Conservation (phyloP, 2,797 vertebrate genomes). For the Yasuhikotakia modesta region DNA sequence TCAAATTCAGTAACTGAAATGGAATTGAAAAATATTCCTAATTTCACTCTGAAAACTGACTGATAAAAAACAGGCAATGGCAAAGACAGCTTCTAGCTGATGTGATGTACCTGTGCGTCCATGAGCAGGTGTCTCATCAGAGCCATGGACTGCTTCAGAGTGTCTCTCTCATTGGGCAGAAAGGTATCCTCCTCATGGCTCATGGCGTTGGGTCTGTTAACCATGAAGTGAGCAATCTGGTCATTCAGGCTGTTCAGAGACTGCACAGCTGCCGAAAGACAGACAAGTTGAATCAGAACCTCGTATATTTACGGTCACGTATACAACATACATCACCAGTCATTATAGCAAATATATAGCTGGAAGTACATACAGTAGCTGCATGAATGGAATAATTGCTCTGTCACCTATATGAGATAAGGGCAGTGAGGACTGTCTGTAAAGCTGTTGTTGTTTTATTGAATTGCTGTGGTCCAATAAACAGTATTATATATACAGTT, state of each 20-base stretch:
- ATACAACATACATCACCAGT: slow-evolving; percentile 6
- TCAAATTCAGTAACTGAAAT: slow-evolving; percentile 5
- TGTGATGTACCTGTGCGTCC: slow-evolving; percentile 88
- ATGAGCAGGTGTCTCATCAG: slow-evolving; percentile 93
- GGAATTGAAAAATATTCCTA: neutral
- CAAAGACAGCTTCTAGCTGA: neutral
- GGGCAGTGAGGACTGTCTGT: slow-evolving; percentile 10
- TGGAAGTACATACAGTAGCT: slow-evolving; percentile 4
- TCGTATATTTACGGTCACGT: neutral
- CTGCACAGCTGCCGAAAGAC: slow-evolving; percentile 81
- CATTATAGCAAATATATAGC: neutral
- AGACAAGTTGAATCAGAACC: slow-evolving; percentile 9
- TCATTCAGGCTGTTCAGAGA: slow-evolving; percentile 92
- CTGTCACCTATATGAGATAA: slow-evolving; percentile 32
- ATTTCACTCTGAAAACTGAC: neutral
- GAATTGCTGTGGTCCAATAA: slow-evolving; percentile 26
- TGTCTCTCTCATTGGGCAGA: slow-evolving; percentile 84
- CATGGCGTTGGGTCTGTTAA: slow-evolving; percentile 84
- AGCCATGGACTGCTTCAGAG: slow-evolving; percentile 88
- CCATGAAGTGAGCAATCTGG: slow-evolving; percentile 92
- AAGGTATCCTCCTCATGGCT: slow-evolving; percentile 83
- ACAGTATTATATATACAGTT: neutral
- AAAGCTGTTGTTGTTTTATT: slow-evolving; percentile 27
- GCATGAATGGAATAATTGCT: slow-evolving; percentile 24
- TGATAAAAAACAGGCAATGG: neutral